phyloP scores from a whole-genome alignment of 2,113 vertebrate genomes.

The Galemys pyrenaicus region DNA sequence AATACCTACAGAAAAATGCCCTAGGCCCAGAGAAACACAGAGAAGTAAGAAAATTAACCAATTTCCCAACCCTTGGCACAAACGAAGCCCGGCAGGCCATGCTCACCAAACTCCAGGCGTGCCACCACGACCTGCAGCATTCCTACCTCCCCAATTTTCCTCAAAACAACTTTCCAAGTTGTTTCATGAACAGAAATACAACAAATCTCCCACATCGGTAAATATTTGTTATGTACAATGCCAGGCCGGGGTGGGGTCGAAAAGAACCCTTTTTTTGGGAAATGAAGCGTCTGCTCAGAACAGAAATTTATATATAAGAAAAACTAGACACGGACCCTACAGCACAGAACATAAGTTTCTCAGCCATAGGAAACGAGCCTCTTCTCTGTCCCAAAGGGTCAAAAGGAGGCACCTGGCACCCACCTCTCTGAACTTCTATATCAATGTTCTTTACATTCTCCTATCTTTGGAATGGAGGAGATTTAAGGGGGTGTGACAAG shows the following conservation, averaged over 20 bases:
- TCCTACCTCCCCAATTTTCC: neutral
- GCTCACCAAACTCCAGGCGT: neutral
- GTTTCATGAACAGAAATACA: neutral
- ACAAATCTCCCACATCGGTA: neutral
- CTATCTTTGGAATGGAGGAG: neutral
- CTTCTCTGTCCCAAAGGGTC: neutral
- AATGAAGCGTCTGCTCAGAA: neutral
- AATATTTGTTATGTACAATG: neutral
- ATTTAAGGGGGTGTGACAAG: neutral
- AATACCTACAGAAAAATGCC: neutral
- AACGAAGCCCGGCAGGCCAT: neutral
- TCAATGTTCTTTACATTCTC: constrained; percentile 33
- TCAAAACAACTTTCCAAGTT: neutral
- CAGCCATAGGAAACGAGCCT: neutral
- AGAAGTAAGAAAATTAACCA: neutral
- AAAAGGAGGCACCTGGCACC: neutral
- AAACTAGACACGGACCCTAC: neutral
- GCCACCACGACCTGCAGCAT: neutral
- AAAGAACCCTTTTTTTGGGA: neutral
- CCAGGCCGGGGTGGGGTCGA: neutral
- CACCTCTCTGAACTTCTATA: neutral
- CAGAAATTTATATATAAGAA: neutral
- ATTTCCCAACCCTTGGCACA: neutral
- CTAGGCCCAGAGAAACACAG: neutral
- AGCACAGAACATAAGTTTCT: neutral